Conservation (phyloP, 1,140 invertebrate genomes). For the Brachionus paranguensis region DNA sequence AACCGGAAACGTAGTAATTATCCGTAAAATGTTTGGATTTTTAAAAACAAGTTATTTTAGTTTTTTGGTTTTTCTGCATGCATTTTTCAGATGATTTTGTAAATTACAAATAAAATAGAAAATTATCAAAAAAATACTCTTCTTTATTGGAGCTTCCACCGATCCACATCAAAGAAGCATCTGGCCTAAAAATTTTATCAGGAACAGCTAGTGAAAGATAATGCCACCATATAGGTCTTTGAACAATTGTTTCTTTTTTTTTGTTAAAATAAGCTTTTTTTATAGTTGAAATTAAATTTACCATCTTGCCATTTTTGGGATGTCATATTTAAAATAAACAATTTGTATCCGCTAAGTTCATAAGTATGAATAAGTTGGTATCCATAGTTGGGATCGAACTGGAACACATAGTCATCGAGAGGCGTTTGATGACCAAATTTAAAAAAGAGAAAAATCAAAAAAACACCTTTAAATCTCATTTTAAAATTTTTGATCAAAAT, state of each 20-base stretch:
- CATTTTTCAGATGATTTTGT: too few species aligned
- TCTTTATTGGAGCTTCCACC: conserved; percentile 45
- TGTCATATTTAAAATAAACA: conserved; percentile 47
- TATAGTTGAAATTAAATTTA: background rate
- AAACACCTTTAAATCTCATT: background rate
- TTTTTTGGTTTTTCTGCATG: too few species aligned
- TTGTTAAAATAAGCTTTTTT: background rate
- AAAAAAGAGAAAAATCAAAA: background rate
- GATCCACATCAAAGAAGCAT: conserved; percentile 46
- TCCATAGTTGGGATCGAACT: background rate
- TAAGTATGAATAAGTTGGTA: conserved; percentile 41
- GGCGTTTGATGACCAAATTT: background rate
- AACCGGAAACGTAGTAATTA: too few species aligned
- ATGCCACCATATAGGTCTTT: conserved; percentile 47
- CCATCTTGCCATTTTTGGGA: conserved; percentile 48
- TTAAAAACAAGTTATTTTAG: too few species aligned
- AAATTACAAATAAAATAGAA: background rate
- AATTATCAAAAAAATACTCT: background rate
- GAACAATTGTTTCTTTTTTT: background rate
- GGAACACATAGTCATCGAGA: conserved; percentile 36
- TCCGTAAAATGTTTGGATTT: too few species aligned
- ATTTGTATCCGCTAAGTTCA: conserved; percentile 42
- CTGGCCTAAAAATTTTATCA: conserved; percentile 42
- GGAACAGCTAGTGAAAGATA: conserved; percentile 46
- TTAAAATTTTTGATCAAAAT: background rate